Evolutionary conservation across 1,140 invertebrate genomes (phyloP).

Genomic region (Triops cancriformis): DNA sequence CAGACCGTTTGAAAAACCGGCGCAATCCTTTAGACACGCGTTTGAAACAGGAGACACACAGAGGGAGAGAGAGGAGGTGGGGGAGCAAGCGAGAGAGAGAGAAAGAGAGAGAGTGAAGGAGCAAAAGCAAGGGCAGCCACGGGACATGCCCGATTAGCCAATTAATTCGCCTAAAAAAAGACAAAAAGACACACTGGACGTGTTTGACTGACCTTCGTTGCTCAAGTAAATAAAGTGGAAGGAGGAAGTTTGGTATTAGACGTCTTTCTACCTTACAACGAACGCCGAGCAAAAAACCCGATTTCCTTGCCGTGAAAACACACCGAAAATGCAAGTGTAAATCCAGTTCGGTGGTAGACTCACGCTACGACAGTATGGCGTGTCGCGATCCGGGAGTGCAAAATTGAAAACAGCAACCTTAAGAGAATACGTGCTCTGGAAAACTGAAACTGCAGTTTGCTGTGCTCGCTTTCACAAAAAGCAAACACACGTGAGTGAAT

Average conservation of each 20-base stretch:
- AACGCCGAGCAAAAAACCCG: not conserved
- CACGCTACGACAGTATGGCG: not conserved
- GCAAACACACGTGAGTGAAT: not conserved
- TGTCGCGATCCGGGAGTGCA: not conserved
- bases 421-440: not conserved
- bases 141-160: constrained; percentile 18
- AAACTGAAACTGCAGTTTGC: not conserved
- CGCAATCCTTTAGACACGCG: not conserved
- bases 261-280: not conserved
- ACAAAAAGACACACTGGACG: constrained; percentile 1
- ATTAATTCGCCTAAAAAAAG: constrained; percentile 10
- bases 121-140: constrained; percentile 16
- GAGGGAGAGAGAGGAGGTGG: not conserved
- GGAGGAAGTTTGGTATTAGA: constrained; percentile 13
- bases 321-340: constrained; percentile 19
- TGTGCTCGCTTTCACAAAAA: not conserved
- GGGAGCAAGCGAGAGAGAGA: not conserved
- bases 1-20: not conserved
- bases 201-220: not conserved
- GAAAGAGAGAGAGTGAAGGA: constrained; percentile 1
- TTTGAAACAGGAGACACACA: not conserved
- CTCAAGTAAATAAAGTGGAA: not conserved
- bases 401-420: not conserved
- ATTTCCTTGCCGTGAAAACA: not conserved
- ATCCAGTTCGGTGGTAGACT: constrained; percentile 14